phyloP scores from a whole-genome alignment of 64 coral and sea anemone species.

The Porites australiensis region DNA sequence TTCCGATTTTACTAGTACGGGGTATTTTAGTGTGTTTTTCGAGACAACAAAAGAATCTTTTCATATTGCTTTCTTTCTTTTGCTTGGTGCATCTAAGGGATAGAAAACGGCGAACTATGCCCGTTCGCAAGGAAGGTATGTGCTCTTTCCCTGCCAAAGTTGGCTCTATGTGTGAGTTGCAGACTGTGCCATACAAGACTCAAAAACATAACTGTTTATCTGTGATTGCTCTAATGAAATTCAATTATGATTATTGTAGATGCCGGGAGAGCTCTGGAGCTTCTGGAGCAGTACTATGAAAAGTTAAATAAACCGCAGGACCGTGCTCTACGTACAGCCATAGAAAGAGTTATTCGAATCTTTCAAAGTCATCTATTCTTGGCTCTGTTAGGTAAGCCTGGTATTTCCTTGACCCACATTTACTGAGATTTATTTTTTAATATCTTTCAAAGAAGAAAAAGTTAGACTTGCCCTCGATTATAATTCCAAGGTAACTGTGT shows the following conservation, averaged over 20 bases:
- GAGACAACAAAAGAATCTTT: background rate
- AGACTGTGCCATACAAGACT: background rate
- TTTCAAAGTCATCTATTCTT: conserved; percentile 97
- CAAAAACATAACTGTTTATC: background rate
- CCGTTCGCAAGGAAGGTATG: conserved; percentile 63
- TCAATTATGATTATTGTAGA: conserved; percentile 68
- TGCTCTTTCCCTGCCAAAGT: background rate
- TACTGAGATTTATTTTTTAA: conserved; percentile 9
- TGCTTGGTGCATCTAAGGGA: background rate
- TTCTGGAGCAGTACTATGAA: conserved; percentile 92
- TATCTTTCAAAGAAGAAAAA: background rate
- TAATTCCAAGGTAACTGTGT: background rate
- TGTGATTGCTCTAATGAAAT: conserved; percentile 34
- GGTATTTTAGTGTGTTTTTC: background rate
- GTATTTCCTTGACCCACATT: background rate
- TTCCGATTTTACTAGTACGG: background rate
- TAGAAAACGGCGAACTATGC: conserved; percentile 13
- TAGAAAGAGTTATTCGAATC: conserved; percentile 99
- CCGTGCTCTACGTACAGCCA: conserved; percentile 85
- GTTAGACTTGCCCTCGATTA: background rate
- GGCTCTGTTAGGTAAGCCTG: conserved; percentile 89
- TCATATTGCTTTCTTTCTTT: background rate
- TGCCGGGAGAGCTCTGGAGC: conserved; percentile 82
- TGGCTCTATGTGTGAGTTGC: background rate
- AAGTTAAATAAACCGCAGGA: conserved; percentile 96